These are phyloP conservation scores for Oryzias woworae DNA, from an alignment of 2,113 vertebrate species.

Conservation along the genomic window DNA sequence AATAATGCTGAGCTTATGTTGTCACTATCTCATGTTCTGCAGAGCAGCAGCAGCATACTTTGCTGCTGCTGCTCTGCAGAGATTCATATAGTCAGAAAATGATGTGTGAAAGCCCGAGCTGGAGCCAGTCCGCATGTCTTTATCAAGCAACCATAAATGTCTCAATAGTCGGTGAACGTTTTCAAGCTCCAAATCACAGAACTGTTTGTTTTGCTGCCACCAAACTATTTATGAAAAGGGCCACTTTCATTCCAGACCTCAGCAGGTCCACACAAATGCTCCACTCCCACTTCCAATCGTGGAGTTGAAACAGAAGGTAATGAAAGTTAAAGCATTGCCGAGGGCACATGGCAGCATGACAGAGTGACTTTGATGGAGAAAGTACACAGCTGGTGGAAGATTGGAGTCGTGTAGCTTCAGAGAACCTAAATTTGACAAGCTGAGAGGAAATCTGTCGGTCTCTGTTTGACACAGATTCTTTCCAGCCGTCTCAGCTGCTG, in stretches of 20 bases:
- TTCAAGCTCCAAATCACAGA: conserved; percentile 14
- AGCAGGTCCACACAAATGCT: not conserved
- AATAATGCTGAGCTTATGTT: conserved; percentile 79
- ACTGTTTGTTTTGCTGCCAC: not conserved
- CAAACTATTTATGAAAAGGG: conserved; percentile 6
- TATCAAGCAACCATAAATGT: conserved; percentile 22
- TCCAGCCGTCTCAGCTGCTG: conserved; percentile 38
- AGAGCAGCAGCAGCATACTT: conserved; percentile 50
- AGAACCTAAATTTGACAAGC: conserved; percentile 45
- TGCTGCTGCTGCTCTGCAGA: conserved; percentile 39
- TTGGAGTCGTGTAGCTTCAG: conserved; percentile 21
- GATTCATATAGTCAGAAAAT: conserved; percentile 54
- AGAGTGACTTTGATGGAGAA: conserved; percentile 38
- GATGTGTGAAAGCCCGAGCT: conserved; percentile 30
- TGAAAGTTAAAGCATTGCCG: conserved; percentile 20
- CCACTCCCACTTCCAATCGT: not conserved
- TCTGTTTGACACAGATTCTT: conserved; percentile 54
- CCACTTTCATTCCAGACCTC: not conserved
- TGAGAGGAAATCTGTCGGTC: conserved; percentile 57
- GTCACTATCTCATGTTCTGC: conserved; percentile 73
- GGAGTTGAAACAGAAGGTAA: conserved; percentile 22
- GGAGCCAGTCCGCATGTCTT: conserved; percentile 26
- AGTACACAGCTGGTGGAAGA: conserved; percentile 27
- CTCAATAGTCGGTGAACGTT: conserved; percentile 2
- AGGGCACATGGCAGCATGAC: conserved; percentile 32